These are phyloP conservation scores for Orthosia cruda DNA, from an alignment of 2,888 invertebrate genomes.

Conservation along the genomic window DNA sequence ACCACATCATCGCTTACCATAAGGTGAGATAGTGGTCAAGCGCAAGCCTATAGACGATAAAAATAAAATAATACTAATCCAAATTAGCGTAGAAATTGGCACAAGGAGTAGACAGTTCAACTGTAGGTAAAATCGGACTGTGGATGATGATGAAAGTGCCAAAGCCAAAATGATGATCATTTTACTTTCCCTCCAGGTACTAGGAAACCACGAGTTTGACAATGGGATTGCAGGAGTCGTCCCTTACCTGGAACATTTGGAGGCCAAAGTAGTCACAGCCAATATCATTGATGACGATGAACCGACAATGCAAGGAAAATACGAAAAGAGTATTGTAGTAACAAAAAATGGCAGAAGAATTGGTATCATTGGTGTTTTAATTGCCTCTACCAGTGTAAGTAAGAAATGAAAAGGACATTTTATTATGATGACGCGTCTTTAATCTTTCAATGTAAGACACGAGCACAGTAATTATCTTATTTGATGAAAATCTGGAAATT, in stretches of 20 bases:
- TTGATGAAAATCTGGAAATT: background rate
- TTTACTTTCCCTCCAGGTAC: slow-evolving; percentile 89
- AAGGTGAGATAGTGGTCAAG: too few species aligned
- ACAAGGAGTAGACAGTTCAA: too few species aligned
- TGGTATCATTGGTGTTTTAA: slow-evolving; percentile 95
- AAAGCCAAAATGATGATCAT: background rate
- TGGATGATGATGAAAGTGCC: background rate
- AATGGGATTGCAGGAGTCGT: slow-evolving; percentile 94
- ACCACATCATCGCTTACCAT: too few species aligned
- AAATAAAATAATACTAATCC: too few species aligned
- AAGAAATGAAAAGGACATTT: background rate
- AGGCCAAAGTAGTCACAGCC: slow-evolving; percentile 94
- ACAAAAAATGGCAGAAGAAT: slow-evolving; percentile 93
- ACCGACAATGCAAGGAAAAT: slow-evolving; percentile 93
- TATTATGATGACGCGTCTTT: background rate
- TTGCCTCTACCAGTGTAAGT: slow-evolving; percentile 85
- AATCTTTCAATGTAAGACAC: background rate
- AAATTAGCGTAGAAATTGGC: background rate
- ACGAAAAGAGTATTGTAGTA: slow-evolving; percentile 93
- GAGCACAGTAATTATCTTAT: background rate
- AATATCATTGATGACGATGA: slow-evolving; percentile 95
- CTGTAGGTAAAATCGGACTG: background rate
- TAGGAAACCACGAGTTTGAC: slow-evolving; percentile 98
- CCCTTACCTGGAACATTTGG: slow-evolving; percentile 93
- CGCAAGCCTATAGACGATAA: too few species aligned